A percentile compares a stretch with the other conserved stretches of the same genome.
These are phyloP conservation scores for Nannoperca obscura DNA, from an alignment of 2,797 vertebrate genomes.

Conservation along the genomic window DNA sequence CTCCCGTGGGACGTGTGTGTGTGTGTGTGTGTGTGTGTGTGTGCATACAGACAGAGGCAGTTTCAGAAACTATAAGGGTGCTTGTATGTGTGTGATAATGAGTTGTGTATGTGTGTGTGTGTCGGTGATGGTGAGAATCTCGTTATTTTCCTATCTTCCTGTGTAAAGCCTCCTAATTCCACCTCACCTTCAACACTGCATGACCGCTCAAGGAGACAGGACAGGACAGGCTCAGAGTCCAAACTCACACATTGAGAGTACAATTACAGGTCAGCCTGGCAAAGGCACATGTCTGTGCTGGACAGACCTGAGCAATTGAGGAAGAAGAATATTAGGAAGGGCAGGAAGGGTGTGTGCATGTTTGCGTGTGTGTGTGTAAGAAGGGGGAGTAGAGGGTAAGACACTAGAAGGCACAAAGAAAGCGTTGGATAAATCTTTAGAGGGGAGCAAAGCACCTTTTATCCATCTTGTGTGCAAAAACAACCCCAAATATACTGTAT, in stretches of 20 bases:
- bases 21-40: conserved; percentile 16
- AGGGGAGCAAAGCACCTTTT: not conserved
- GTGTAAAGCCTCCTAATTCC: conserved; percentile 71
- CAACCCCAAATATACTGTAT: not conserved
- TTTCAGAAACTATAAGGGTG: conserved; percentile 33
- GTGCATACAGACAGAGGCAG: not conserved
- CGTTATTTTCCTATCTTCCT: conserved; percentile 73
- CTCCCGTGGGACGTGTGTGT: conserved; percentile 65
- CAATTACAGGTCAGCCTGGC: conserved; percentile 67
- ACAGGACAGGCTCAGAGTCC: conserved; percentile 42
- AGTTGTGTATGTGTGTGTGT: conserved; percentile 9
- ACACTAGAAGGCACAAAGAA: not conserved
- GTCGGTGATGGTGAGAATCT: conserved; percentile 60
- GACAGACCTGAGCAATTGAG: conserved; percentile 30
- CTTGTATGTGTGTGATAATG: conserved; percentile 13
- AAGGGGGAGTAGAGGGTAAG: not conserved
- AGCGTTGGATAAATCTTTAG: not conserved
- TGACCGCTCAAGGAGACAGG: conserved; percentile 69
- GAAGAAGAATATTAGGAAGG: conserved; percentile 38
- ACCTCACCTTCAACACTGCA: conserved; percentile 66
- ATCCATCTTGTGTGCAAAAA: not conserved
- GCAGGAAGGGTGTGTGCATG: conserved; percentile 20
- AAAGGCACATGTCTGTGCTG: conserved; percentile 51
- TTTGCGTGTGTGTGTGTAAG: conserved; percentile 17
- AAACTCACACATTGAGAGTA: conserved; percentile 37